phyloP scores from a whole-genome alignment of 2,888 invertebrate genomes.

The Barypeithes pellucidus region DNA sequence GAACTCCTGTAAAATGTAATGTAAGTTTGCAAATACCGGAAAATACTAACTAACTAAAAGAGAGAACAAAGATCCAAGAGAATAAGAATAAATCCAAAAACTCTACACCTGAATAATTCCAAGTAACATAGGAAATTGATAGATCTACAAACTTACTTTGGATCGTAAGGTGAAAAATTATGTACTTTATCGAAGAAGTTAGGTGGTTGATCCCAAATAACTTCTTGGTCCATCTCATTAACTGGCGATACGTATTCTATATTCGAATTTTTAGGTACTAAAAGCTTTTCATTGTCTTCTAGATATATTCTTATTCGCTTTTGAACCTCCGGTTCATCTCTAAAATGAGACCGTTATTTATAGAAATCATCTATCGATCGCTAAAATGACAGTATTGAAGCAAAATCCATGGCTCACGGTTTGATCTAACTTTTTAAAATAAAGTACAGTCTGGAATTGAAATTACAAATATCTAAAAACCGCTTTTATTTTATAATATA shows the following conservation, averaged over 20 bases:
- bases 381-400: too few relatives aligned
- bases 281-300: conserved; percentile 54
- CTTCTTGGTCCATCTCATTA: conserved; percentile 29
- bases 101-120: neutral
- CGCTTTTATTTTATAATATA: too few relatives aligned
- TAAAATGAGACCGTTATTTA: conserved; percentile 12
- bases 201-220: conserved; percentile 18
- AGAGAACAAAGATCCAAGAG: conserved; percentile 5
- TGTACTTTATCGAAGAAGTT: conserved; percentile 26
- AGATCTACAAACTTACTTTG: conserved; percentile 27
- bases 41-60: neutral
- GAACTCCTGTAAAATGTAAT: too few relatives aligned
- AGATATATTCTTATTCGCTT: conserved; percentile 54
- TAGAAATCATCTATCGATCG: too few relatives aligned
- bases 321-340: conserved; percentile 40
- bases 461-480: too few relatives aligned
- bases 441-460: too few relatives aligned
- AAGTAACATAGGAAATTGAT: neutral
- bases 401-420: too few relatives aligned
- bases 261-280: conserved; percentile 54
- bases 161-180: conserved; percentile 14
- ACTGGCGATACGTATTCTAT: conserved; percentile 43
- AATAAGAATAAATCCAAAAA: neutral
- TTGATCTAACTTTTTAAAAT: too few relatives aligned
- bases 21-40: too few relatives aligned